Evolutionary conservation across 2,113 vertebrate species (phyloP), one percentile per base, ranked within the genome.

Genomic region (Neolamprologus caudopunctatus): DNA sequence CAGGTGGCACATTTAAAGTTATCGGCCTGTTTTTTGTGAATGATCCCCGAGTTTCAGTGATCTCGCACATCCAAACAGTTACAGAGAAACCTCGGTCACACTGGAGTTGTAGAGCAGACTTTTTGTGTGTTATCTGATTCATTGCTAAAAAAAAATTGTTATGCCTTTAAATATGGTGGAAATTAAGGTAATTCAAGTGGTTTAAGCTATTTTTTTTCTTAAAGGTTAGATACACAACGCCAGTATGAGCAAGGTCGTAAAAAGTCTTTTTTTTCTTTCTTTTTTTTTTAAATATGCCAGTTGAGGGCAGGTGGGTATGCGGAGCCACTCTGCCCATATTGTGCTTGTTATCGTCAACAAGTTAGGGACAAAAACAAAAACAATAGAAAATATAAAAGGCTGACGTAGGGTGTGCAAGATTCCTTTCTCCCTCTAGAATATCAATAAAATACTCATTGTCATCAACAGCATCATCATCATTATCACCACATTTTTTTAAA

Each of bases 341-440:
- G 94, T 96, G 96, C 96, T 96, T 95, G 66, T 94, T 83, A 61
- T 93, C 84, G 73, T 93, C 75, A 92, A 91, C 95, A 85, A 85
- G 58, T 88, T 78, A 86, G 93, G 91, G 93, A 91, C 80, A 61
- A 95, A 94, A 94, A 92, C 85, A 82, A 78, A 82, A 54, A 57
- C 24, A 45, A 97, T 97, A 97, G 94, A 97, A 98, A 97, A 97
- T 98, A 98, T 96, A 98, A 97, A 97, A 98, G 96, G 96, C 95
- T 96, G 97, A 97, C 95, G 96, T 88, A 94, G 95, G 95, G 96
- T 97, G 97, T 97, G 97, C 96, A 96, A 97, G 97, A 96, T 97
- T 97, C 97, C 93, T 89, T 94, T 94, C 31, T 94, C 93, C 97
- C 96, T 96, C 96, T 88, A 89, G 92, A 94, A 95, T 95, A 93